Evolutionary conservation across 2,113 vertebrate species (phyloP), one percentile per base, ranked within the genome.

Genomic region (Onychorhynchus coronatus): DNA sequence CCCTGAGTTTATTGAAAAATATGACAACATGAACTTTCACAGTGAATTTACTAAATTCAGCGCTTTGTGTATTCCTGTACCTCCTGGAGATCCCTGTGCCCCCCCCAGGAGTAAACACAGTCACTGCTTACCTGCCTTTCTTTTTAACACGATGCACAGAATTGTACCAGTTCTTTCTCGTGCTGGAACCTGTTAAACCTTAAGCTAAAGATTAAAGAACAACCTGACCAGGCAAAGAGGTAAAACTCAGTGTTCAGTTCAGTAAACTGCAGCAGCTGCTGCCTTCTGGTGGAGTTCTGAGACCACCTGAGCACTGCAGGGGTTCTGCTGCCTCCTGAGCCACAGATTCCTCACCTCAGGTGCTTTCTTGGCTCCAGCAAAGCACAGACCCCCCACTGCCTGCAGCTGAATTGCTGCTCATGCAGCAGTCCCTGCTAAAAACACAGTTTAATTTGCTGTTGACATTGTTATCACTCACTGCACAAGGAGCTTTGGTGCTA

Each of bases 1-100:
- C 88, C 94, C 91, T 95, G 77, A 96, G 95, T 82, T 95, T 85
- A 94, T 1, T 91, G 85, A 91, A 71, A 84, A 88, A 74, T 7
- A 47, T 16, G 22, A 88, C 73, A 73, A 74, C 12, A 12, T 39
- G 33, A n/a, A 73, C 92, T 83, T 96, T 97, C 97, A 97, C 95
- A 97, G 96, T 94, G 94, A 63, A 47, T 85, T n/a, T 25, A 85
- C 65, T 41, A 22, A 59, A 42, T 41, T 89, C 8, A 55, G 24
- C 31, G 71, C 44, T 25, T 18, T 12, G 15, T 84, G 33, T 65
- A 14, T 56, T 46, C 24, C 46, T 63, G 70, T 15, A 25, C 18
- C 50, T 67, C 35, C 7, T 14, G 0, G 5, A 53, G 39, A 5
- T 15, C 66, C 27, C 49, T 24, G 49, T 33, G 53, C n/a, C 41